Percentiles rank a stretch among this genome's conserved stretches.
Conservation (phyloP, 1,140 invertebrate species). For the Drosophila willistoni region DNA sequence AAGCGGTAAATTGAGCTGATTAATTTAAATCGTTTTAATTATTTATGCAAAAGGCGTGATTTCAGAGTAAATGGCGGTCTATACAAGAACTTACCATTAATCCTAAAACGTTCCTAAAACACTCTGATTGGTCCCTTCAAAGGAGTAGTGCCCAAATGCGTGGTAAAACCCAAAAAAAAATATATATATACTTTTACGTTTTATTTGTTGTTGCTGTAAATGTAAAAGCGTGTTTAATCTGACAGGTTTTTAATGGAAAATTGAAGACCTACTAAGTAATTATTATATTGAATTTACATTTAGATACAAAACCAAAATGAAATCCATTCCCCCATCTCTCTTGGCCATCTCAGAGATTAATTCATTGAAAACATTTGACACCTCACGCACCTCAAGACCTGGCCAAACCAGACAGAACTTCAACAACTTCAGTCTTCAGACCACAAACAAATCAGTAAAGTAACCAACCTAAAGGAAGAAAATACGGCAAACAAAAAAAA, state of each 20-base stretch:
- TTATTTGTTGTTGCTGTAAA: constrained; percentile 16
- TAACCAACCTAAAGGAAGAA: constrained; percentile 34
- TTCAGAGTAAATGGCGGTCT: too few relatives aligned
- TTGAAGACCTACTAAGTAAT: constrained; percentile 22
- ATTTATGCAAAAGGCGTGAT: constrained; percentile 14
- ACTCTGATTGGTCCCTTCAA: not conserved
- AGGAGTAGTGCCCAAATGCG: not conserved
- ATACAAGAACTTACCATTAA: constrained; percentile 16
- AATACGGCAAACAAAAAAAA: not conserved
- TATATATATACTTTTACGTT: constrained; percentile 8
- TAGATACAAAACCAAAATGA: constrained; percentile 10
- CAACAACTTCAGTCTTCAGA: constrained; percentile 31
- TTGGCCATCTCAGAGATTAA: not conserved
- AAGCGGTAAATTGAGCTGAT: constrained; percentile 50
- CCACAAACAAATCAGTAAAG: constrained; percentile 78
- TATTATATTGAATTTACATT: not conserved
- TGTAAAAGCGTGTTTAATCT: constrained; percentile 10
- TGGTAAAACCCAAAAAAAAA: constrained; percentile 15
- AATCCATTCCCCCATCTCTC: constrained; percentile 12
- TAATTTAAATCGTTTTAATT: constrained; percentile 35
- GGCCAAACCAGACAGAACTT: constrained; percentile 18
- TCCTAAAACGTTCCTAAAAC: not conserved
- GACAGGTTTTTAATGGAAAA: constrained; percentile 1
- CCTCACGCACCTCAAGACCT: constrained; percentile 48
- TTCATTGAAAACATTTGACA: constrained; percentile 43